phyloP scores from a whole-genome alignment of 2,797 vertebrate species.

The Okamejei kenojei region DNA sequence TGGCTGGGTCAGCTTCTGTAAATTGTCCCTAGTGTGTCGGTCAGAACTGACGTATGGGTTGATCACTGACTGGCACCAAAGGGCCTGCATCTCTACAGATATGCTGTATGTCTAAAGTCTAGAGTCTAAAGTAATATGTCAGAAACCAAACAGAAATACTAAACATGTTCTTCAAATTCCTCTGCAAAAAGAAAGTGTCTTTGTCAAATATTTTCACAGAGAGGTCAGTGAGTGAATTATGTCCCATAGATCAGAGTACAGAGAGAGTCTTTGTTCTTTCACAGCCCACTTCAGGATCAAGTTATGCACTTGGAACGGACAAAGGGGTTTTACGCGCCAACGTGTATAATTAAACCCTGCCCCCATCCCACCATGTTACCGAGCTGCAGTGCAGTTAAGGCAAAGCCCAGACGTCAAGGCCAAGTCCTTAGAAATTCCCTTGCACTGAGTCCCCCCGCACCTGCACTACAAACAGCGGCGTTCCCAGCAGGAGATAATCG shows the following conservation, averaged over 20 bases:
- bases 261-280: background rate
- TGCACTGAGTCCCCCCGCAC: background rate
- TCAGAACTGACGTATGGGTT: background rate
- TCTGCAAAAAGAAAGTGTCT: background rate
- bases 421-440: background rate
- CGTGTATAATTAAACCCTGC: background rate
- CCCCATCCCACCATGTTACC: background rate
- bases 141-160: background rate
- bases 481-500: background rate
- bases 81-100: too few species aligned
- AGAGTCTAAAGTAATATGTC: too few species aligned
- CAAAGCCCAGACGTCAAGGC: background rate
- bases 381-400: background rate
- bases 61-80: too few species aligned
- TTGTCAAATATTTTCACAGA: constrained; percentile 17
- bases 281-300: background rate
- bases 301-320: background rate
- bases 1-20: too few species aligned
- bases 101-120: too few species aligned
- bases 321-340: background rate
- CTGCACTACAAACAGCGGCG: background rate
- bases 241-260: background rate
- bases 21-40: background rate
- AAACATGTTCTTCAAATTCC: background rate
- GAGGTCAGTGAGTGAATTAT: constrained; percentile 11